A percentile compares a stretch with the other conserved stretches of the same genome.
These are phyloP conservation scores for Stenurella melanura DNA, from an alignment of 2,888 invertebrate species.

Conservation along the genomic window DNA sequence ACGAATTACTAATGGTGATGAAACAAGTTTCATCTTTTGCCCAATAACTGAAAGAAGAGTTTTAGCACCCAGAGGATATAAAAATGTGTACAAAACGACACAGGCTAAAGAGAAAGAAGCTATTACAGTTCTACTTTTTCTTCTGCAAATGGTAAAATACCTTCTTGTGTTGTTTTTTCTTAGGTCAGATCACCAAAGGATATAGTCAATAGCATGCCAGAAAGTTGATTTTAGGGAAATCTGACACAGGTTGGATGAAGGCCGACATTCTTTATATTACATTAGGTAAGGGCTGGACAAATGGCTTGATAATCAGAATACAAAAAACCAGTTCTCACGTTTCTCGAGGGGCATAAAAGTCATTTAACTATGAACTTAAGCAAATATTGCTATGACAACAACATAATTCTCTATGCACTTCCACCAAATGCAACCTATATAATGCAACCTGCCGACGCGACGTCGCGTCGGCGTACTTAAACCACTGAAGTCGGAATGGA, in stretches of 20 bases:
- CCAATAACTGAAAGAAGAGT: slow-evolving; percentile 48
- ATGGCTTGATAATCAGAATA: slow-evolving; percentile 47
- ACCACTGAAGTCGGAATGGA: slow-evolving; percentile 28
- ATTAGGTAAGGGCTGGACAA: slow-evolving; percentile 49
- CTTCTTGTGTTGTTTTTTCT: slow-evolving; percentile 53
- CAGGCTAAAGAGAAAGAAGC: slow-evolving; percentile 60
- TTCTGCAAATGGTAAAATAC: slow-evolving; percentile 40
- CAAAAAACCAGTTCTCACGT: slow-evolving; percentile 54
- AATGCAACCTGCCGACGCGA: slow-evolving; percentile 36
- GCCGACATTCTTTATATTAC: slow-evolving; percentile 50
- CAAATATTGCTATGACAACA: slow-evolving; percentile 55
- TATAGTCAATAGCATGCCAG: slow-evolving; percentile 29
- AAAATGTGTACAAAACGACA: slow-evolving; percentile 52
- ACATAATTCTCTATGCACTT: slow-evolving; percentile 59
- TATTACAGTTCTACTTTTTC: slow-evolving; percentile 59
- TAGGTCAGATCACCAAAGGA: slow-evolving; percentile 46
- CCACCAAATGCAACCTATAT: slow-evolving; percentile 34
- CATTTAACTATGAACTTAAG: slow-evolving; percentile 52
- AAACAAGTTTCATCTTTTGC: slow-evolving; percentile 64
- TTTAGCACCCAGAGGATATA: slow-evolving; percentile 49
- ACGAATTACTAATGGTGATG: slow-evolving; percentile 64
- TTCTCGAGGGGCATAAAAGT: slow-evolving; percentile 61
- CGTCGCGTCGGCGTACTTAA: slow-evolving; percentile 33
- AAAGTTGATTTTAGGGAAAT: slow-evolving; percentile 53
- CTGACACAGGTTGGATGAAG: slow-evolving; percentile 42